phyloP scores from a whole-genome alignment of 35 echinoderm and acorn worm genomes.

The Acanthaster planci region DNA sequence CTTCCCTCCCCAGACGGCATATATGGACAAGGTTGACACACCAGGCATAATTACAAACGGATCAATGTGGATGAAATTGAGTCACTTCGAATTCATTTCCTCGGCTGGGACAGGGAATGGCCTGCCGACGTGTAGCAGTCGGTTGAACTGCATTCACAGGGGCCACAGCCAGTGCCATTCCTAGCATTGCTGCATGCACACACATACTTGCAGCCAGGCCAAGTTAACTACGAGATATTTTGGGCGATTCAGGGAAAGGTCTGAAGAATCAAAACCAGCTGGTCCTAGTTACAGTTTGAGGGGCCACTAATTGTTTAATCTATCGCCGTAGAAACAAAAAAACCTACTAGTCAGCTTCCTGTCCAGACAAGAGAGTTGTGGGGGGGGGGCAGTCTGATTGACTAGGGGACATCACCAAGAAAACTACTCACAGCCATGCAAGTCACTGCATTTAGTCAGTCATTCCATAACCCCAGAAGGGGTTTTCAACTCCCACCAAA shows the following conservation, averaged over 20 bases:
- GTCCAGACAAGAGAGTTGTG: neutral
- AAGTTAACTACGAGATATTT: neutral
- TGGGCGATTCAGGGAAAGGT: neutral
- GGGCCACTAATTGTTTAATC: too few species aligned
- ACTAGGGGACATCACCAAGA: neutral
- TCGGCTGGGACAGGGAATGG: neutral
- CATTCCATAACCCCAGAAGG: too few species aligned
- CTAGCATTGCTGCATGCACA: neutral
- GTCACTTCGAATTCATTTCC: constrained; percentile 23
- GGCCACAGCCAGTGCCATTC: neutral
- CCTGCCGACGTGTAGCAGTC: neutral
- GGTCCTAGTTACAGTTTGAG: neutral
- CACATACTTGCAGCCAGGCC: neutral
- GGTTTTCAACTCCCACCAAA: too few species aligned
- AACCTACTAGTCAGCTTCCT: constrained; percentile 10
- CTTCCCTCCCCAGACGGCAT: neutral
- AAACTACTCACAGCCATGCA: too few species aligned
- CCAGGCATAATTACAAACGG: constrained; percentile 27
- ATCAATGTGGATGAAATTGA: constrained; percentile 29
- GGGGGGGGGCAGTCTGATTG: neutral
- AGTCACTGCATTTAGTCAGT: too few species aligned
- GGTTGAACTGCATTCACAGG: neutral
- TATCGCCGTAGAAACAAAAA: too few species aligned
- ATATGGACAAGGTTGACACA: neutral
- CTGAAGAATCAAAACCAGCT: neutral